Evolutionary conservation across 2,888 invertebrate species (phyloP).

Genomic region (Pristionchus mayeri): DNA sequence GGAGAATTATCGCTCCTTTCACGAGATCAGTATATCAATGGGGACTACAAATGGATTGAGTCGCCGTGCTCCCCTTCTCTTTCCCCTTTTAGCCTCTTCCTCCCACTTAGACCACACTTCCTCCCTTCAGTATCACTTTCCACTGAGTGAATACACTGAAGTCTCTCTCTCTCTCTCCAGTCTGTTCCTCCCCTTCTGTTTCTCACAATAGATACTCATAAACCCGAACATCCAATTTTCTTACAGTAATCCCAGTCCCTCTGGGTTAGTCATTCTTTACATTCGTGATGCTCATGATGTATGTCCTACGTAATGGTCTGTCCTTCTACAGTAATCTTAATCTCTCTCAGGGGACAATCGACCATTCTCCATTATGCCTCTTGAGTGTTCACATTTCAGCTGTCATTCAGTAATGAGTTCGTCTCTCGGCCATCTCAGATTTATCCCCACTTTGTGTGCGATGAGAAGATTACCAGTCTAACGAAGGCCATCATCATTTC

Average conservation of each 20-base stretch:
- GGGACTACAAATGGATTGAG: not conserved
- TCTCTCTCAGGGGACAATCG: not conserved
- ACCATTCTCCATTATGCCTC: not conserved
- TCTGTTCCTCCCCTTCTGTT: not conserved
- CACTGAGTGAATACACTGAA: not conserved
- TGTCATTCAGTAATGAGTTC: not conserved
- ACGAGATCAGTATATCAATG: not conserved
- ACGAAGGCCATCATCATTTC: too few species aligned
- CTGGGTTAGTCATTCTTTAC: too few species aligned
- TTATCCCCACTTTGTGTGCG: not conserved
- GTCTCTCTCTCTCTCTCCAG: not conserved
- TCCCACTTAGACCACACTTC: not conserved
- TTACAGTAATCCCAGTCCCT: too few species aligned
- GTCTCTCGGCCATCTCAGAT: not conserved
- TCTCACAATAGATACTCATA: too few species aligned
- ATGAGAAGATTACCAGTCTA: not conserved
- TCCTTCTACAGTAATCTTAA: not conserved
- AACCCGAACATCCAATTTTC: too few species aligned
- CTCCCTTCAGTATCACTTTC: not conserved
- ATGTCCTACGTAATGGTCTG: not conserved
- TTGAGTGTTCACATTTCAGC: not conserved
- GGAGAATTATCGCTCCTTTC: too few species aligned
- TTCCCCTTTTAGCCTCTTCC: not conserved
- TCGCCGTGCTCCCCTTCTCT: not conserved
- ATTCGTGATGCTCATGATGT: too few species aligned